These are phyloP conservation scores for Sclerurus mexicanus DNA, from an alignment of 2,113 vertebrate genomes.

Conservation along the genomic window DNA sequence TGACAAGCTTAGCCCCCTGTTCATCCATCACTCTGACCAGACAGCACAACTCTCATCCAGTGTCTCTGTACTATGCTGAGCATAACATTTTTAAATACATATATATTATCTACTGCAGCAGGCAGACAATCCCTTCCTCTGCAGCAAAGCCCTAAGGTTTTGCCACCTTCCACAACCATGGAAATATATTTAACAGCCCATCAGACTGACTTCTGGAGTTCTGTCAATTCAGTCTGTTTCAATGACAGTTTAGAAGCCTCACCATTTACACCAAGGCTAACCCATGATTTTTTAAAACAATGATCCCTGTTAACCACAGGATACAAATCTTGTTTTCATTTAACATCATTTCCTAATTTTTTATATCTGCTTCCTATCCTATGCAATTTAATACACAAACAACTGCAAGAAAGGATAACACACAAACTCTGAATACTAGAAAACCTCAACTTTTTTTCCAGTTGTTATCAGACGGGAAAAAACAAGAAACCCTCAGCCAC, in stretches of 20 bases:
- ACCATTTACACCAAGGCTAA: background rate
- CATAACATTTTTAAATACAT: background rate
- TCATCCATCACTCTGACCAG: background rate
- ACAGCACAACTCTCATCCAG: background rate
- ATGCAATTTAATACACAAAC: background rate
- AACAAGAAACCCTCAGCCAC: background rate
- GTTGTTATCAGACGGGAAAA: background rate
- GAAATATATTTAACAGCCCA: background rate
- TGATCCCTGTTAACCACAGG: background rate
- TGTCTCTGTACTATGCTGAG: background rate
- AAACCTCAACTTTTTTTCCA: background rate
- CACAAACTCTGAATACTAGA: background rate
- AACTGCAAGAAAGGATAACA: background rate
- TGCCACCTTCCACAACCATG: background rate
- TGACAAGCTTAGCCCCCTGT: background rate
- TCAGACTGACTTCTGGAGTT: background rate
- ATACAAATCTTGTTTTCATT: background rate
- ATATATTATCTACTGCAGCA: background rate
- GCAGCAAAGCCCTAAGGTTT: background rate
- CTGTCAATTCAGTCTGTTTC: background rate
- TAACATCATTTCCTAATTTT: background rate
- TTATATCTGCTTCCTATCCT: background rate
- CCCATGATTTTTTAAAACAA: background rate
- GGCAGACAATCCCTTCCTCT: background rate
- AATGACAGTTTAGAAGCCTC: background rate